Conservation (phyloP, 2,113 vertebrate genomes). For the Clinocottus analis region DNA sequence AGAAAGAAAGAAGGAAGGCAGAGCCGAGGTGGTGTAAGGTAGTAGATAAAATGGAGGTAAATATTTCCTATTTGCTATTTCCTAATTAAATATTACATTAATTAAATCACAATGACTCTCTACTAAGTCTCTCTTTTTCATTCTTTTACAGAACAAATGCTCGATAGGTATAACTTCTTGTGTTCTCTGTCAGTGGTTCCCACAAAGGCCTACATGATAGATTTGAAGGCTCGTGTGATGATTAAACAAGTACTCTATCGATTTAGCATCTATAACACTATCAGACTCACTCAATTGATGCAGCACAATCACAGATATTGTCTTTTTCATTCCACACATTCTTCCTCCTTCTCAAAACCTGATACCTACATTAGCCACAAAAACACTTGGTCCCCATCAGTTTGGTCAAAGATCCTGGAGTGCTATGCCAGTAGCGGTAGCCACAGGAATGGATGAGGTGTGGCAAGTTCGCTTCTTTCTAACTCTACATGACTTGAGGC, state of each 20-base stretch:
- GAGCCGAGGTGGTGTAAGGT: constrained; percentile 6
- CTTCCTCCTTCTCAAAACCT: neutral
- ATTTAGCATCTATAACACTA: neutral
- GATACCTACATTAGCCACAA: neutral
- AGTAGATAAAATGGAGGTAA: constrained; percentile 19
- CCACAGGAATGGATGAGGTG: neutral
- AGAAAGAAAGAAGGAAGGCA: constrained; percentile 15
- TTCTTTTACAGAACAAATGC: too few species aligned
- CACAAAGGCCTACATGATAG: neutral
- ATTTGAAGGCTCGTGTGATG: neutral
- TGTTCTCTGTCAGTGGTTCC: neutral
- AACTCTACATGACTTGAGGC: neutral
- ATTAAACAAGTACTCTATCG: constrained; percentile 3
- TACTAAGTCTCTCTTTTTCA: neutral
- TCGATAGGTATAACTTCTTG: too few species aligned
- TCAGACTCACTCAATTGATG: neutral
- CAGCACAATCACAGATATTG: neutral
- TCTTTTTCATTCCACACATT: constrained; percentile 6
- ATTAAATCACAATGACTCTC: constrained; percentile 42
- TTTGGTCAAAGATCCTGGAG: neutral
- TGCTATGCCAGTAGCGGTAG: neutral
- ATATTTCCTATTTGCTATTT: constrained; percentile 10
- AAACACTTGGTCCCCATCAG: too few species aligned
- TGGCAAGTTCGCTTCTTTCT: neutral
- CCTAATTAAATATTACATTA: constrained; percentile 22